Conservation (phyloP, 2,797 vertebrate genomes). For the Anableps anableps region DNA sequence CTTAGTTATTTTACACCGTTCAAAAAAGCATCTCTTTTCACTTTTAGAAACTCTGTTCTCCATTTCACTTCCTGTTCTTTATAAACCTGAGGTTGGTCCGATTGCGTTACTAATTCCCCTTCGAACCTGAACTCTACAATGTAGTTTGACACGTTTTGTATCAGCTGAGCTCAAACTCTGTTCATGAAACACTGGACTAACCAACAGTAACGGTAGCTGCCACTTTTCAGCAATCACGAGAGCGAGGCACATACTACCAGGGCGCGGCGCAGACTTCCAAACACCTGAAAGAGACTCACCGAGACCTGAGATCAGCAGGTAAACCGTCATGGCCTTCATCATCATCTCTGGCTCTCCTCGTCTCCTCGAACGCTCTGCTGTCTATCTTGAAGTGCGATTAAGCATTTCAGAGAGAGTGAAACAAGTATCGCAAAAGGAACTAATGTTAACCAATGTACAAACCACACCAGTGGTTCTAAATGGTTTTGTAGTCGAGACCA, state of each 20-base stretch:
- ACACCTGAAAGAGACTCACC: background rate
- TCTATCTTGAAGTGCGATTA: background rate
- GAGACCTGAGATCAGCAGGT: background rate
- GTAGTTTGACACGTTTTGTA: no score
- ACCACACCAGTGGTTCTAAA: no score
- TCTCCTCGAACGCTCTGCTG: background rate
- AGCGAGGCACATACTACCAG: background rate
- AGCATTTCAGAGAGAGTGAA: fast-evolving
- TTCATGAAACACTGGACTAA: no score
- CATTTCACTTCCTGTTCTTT: no score
- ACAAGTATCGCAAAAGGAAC: background rate
- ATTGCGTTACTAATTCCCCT: background rate
- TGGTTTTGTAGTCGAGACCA: no score
- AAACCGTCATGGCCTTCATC: background rate
- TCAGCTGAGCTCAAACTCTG: background rate
- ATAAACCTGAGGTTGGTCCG: no score
- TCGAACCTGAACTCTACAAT: no score
- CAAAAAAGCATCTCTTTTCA: no score
- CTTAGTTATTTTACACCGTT: no score
- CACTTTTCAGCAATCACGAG: background rate
- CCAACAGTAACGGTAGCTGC: no score
- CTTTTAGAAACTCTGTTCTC: no score
- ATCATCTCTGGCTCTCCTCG: no score
- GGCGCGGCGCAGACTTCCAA: background rate
- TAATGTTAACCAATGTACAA: background rate